Conservation (phyloP, 2,113 vertebrate species). For the Tragelaphus buxtoni region DNA sequence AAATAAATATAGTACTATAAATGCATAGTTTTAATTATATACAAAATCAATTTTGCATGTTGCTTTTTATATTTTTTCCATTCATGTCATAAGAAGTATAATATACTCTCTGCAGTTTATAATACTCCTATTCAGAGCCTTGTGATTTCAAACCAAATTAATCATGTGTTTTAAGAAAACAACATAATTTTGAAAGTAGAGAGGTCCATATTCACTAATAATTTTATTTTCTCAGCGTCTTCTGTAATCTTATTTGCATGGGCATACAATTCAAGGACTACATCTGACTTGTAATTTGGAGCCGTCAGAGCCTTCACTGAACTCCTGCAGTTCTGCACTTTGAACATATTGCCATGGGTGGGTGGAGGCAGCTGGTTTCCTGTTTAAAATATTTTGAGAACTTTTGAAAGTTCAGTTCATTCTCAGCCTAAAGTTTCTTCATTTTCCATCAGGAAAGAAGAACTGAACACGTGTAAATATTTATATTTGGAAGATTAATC, state of each 20-base stretch:
- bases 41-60: not conserved
- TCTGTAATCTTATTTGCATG: not conserved
- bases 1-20: not conserved
- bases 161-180: not conserved
- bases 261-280: not conserved
- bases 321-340: not conserved
- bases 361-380: constrained; percentile 11
- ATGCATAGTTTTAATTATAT: not conserved
- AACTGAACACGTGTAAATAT: constrained; percentile 28
- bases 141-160: constrained; percentile 47
- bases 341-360: not conserved
- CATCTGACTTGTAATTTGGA: not conserved
- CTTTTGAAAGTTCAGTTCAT: constrained; percentile 13
- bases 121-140: not conserved
- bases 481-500: constrained; percentile 26
- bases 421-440: constrained; percentile 14
- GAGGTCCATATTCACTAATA: not conserved
- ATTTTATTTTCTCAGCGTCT: not conserved
- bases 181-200: not conserved
- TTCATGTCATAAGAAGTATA: not conserved
- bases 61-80: not conserved
- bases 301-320: not conserved
- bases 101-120: not conserved
- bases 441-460: not conserved
- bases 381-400: constrained; percentile 39